phyloP scores from a whole-genome alignment of 2,888 invertebrate genomes.

The Patella caerulea region DNA sequence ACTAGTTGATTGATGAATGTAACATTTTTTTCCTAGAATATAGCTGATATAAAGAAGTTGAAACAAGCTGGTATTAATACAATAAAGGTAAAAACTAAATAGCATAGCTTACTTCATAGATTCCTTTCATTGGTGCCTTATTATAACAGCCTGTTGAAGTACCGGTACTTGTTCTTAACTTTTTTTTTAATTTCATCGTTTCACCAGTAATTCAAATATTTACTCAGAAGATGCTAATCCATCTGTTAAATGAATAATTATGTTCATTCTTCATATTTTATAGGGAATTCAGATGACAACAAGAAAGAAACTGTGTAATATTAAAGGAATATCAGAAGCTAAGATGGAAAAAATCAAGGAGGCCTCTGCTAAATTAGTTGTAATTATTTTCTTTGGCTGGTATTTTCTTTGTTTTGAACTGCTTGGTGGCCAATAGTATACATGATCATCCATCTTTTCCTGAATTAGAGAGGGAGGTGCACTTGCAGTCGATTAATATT shows the following conservation, averaged over 20 bases:
- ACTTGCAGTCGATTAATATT: no score
- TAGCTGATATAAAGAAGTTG: constrained; percentile 83
- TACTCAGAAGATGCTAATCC: background rate
- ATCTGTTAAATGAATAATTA: background rate
- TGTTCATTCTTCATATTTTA: constrained; percentile 7
- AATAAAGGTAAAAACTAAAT: constrained; percentile 74
- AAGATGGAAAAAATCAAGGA: constrained; percentile 87
- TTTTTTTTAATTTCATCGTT: background rate
- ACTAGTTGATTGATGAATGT: no score
- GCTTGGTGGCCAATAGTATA: background rate
- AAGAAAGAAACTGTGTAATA: constrained; percentile 79
- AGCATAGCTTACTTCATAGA: no score
- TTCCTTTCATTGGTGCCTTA: no score
- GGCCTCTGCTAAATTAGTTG: constrained; percentile 79
- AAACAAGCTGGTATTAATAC: constrained; percentile 85
- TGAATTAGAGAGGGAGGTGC: no score
- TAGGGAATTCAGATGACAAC: constrained; percentile 85
- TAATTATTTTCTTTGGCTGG: constrained; percentile 11
- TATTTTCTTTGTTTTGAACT: no score
- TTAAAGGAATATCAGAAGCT: constrained; percentile 84
- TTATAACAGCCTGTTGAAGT: no score
- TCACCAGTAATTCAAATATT: background rate
- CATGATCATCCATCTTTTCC: background rate
- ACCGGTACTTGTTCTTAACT: background rate
- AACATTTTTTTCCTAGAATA: constrained; percentile 71